phyloP scores from a whole-genome alignment of 2,888 invertebrate genomes.

The Boloria euphrosyne region DNA sequence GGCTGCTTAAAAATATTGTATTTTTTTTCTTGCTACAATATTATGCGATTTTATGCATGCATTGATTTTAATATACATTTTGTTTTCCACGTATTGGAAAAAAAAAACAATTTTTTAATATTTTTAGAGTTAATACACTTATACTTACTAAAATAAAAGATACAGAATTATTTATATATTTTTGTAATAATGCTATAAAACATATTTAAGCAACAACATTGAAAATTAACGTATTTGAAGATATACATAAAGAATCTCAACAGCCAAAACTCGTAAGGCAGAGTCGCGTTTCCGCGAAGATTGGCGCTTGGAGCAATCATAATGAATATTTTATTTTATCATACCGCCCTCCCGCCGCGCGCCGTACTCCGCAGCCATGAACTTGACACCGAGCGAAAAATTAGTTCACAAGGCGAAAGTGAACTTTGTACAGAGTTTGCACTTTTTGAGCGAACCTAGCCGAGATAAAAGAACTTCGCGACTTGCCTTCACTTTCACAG shows the following conservation, averaged over 20 bases:
- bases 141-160: no score
- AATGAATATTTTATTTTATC: constrained; percentile 82
- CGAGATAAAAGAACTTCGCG: constrained; percentile 75
- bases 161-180: no score
- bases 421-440: constrained; percentile 80
- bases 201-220: no score
- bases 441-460: constrained; percentile 78
- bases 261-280: constrained; percentile 49
- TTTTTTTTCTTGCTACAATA: neutral
- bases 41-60: no score
- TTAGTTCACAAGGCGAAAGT: constrained; percentile 82
- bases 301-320: constrained; percentile 77
- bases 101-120: neutral
- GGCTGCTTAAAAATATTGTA: constrained; percentile 42
- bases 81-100: neutral
- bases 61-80: neutral
- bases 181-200: no score
- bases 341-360: constrained; percentile 55
- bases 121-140: neutral
- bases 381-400: constrained; percentile 82
- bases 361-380: constrained; percentile 64
- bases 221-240: neutral
- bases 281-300: constrained; percentile 63
- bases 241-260: constrained; percentile 27
- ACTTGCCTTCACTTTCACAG: constrained; percentile 32